A percentile compares a stretch with the other conserved stretches of the same genome.
phyloP scores from a whole-genome alignment of 2,888 invertebrate species.

The Fragum fragum region DNA sequence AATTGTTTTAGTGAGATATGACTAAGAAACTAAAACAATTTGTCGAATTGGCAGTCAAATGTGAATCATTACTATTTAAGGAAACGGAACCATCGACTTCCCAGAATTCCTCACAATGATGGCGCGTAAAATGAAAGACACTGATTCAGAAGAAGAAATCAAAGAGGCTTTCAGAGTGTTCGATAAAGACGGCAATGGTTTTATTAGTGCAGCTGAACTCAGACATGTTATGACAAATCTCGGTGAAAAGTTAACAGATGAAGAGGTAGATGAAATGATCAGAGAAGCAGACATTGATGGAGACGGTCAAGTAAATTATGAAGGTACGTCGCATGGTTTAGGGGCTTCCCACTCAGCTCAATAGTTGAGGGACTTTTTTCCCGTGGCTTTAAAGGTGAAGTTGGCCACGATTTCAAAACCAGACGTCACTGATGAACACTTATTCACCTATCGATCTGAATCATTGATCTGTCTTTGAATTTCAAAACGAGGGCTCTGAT shows the following conservation, averaged over 20 bases:
- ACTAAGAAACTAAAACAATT: too few relatives aligned
- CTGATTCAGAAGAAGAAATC: constrained; percentile 16
- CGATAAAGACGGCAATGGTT: constrained; percentile 21
- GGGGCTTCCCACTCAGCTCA: too few relatives aligned
- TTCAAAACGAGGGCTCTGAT: too few relatives aligned
- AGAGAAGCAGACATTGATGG: constrained; percentile 21
- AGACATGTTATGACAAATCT: constrained; percentile 24
- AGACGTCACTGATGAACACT: too few relatives aligned
- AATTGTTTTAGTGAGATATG: too few relatives aligned
- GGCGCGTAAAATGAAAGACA: constrained; percentile 26
- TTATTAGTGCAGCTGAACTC: constrained; percentile 28
- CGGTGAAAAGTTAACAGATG: constrained; percentile 23
- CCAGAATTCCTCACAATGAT: constrained; percentile 29
- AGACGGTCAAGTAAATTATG: constrained; percentile 22
- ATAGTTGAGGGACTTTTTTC: too few relatives aligned
- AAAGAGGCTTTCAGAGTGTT: constrained; percentile 26
- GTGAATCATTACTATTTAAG: background rate
- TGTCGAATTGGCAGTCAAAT: too few relatives aligned
- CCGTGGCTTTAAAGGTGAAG: too few relatives aligned
- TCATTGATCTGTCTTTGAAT: too few relatives aligned
- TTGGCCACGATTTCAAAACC: too few relatives aligned
- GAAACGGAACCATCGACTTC: constrained; percentile 28
- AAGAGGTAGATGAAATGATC: constrained; percentile 12
- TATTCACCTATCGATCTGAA: too few relatives aligned
- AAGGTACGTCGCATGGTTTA: constrained; percentile 2